Base-by-base conservation (phyloP, 2,113 vertebrate species). In the Ctenodactylus gundi region DNA sequence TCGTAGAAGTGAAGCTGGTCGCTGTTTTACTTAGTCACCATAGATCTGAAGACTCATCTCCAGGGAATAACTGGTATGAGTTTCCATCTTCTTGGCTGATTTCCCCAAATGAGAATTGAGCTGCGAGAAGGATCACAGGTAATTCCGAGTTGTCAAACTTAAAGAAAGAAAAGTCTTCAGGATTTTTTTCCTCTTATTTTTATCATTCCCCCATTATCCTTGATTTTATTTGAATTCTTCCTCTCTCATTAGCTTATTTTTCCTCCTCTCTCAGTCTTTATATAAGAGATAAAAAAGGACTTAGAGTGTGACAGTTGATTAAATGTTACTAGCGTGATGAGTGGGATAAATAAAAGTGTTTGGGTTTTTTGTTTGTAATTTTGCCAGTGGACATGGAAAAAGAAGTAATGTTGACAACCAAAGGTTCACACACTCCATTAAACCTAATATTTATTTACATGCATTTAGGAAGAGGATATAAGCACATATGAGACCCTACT, bases 21-120 rank as follows among this genome's bases (percentile, higher is more conserved):
- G 27, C 31, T 75, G 6, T 93, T 89, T 88, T 77, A 88, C 70
- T 57, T 87, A 34, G 34, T 65, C 93, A 80, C 11, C 41, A 94
- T 93, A 39, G 87, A 72, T 77, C 27, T 84, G 62, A 93, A 23
- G 49, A 57, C 39, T 60, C 27, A 4, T 68, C 39, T 49, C 41
- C 7, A n/a, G 64, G 81, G 72, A 77, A n/a, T 53, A 88, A 78
- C 39, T 90, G 36, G 84, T 76, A 31, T 58, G 51, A 90, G 11
- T 39, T 88, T 41, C 64, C 41, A 64, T 72, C 25, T 92, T 88
- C n/a, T 80, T 88, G 17, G 58, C 29, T 85, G 53, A 77, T 76
- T 90, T 73, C 72, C n/a, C 20, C 73, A 73, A 93, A 80, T 91
- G 78, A 36, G n/a, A 67, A 83, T 20, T 92, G 53, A 90, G 34